Evolutionary conservation across 2,113 vertebrate genomes (phyloP).

Genomic region (Calonectris borealis): DNA sequence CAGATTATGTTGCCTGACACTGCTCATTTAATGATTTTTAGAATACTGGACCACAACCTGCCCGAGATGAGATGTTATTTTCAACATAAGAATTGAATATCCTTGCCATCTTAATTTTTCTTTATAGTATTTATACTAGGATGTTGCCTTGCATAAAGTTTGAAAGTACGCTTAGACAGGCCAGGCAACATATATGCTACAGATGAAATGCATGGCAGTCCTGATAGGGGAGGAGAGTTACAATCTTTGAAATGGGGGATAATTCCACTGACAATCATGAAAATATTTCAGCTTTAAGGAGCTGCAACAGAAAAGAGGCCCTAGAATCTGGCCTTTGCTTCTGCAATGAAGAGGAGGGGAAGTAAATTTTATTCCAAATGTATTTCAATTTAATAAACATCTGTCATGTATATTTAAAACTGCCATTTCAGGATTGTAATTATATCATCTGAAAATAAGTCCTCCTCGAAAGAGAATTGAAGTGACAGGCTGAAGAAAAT

Average conservation of each 20-base stretch:
- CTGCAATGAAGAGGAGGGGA: background rate
- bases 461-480: constrained; percentile 57
- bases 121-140: background rate
- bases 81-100: background rate
- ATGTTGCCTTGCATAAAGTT: background rate
- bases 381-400: constrained; percentile 67
- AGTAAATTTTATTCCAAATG: background rate
- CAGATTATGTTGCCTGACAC: background rate
- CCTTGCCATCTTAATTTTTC: background rate
- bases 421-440: constrained; percentile 63
- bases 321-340: background rate
- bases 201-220: background rate
- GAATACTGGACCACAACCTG: background rate
- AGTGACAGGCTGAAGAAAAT: constrained; percentile 69
- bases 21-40: background rate
- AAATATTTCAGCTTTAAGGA: background rate
- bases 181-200: rapidly evolving
- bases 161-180: background rate
- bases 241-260: background rate
- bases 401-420: constrained; percentile 70
- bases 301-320: background rate
- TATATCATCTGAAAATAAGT: constrained; percentile 69
- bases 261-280: background rate
- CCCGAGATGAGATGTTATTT: background rate
- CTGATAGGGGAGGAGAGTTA: background rate